Evolutionary conservation across 2,888 invertebrate species (phyloP).

Genomic region (Acanthosepion lycidas): DNA sequence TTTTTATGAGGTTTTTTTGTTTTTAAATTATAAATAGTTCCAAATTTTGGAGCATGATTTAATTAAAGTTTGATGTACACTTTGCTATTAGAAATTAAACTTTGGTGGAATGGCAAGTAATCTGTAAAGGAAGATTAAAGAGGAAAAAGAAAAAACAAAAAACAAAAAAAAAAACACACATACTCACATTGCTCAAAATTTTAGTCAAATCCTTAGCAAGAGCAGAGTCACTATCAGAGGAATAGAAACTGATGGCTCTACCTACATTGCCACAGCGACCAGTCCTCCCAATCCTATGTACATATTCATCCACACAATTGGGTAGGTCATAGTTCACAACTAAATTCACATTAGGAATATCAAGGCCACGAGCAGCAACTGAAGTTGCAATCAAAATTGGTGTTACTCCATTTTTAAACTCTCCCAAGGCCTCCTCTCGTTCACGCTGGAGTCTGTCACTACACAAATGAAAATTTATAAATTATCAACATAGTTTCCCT

Average conservation of each 20-base stretch:
- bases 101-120: too few species aligned
- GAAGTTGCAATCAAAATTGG: conserved; percentile 93
- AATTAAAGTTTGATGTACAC: too few species aligned
- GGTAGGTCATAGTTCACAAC: conserved; percentile 99
- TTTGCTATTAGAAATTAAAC: too few species aligned
- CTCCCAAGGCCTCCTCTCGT: conserved; percentile 83
- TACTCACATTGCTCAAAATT: conserved; percentile 80
- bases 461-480: conserved; percentile 50
- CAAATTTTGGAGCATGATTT: too few species aligned
- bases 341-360: conserved; percentile 93
- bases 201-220: conserved; percentile 79
- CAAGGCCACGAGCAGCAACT: conserved; percentile 93
- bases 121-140: too few species aligned
- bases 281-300: conserved; percentile 97
- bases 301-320: conserved; percentile 98
- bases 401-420: conserved; percentile 86
- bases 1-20: too few species aligned
- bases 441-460: conserved; percentile 82
- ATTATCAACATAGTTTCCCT: background rate
- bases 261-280: conserved; percentile 99
- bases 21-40: too few species aligned
- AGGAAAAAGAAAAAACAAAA: too few species aligned
- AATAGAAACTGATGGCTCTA: conserved; percentile 71
- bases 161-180: background rate
- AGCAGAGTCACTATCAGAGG: conserved; percentile 78